Percentiles rank a stretch among this genome's conserved stretches.
Conservation (phyloP, 2,888 invertebrate species). For the Asteroscopus sphinx region DNA sequence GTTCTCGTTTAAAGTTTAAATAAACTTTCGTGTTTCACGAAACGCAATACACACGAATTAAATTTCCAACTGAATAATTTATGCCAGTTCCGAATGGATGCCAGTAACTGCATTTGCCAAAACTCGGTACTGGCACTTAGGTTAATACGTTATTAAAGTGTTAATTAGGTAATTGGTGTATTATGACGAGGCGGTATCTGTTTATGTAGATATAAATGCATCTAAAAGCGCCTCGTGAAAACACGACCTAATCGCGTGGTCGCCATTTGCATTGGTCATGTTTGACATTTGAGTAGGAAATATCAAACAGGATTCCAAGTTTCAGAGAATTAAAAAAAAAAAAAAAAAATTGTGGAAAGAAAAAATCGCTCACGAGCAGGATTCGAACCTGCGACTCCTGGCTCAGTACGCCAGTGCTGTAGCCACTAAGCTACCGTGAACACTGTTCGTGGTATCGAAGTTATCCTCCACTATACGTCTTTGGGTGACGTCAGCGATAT, state of each 20-base stretch:
- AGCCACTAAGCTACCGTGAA: no score
- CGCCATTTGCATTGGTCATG: slow-evolving; percentile 5
- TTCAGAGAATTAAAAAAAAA: no score
- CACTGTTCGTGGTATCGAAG: no score
- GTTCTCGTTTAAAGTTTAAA: slow-evolving; percentile 27
- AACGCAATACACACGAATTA: slow-evolving; percentile 26
- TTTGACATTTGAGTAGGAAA: slow-evolving; percentile 6
- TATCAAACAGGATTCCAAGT: slow-evolving; percentile 10
- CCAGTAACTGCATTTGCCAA: slow-evolving; percentile 19
- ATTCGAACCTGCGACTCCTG: no score
- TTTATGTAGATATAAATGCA: no score
- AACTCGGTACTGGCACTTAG: slow-evolving; percentile 12
- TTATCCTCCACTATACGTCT: no score
- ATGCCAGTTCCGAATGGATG: slow-evolving; percentile 11
- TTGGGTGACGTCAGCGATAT: no score
- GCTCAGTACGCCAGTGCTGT: no score
- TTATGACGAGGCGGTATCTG: slow-evolving; percentile 6
- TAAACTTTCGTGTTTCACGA: slow-evolving; percentile 20
- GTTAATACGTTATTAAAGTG: slow-evolving; percentile 37
- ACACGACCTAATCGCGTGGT: not conserved
- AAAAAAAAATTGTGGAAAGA: no score
- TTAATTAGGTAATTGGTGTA: slow-evolving; percentile 27
- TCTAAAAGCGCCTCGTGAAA: no score
- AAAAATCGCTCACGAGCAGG: no score
- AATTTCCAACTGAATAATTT: slow-evolving; percentile 31